Percentiles rank a stretch among this genome's conserved stretches.
Evolutionary conservation across 1,140 invertebrate species (phyloP).

Genomic region (Drosophila subobscura): DNA sequence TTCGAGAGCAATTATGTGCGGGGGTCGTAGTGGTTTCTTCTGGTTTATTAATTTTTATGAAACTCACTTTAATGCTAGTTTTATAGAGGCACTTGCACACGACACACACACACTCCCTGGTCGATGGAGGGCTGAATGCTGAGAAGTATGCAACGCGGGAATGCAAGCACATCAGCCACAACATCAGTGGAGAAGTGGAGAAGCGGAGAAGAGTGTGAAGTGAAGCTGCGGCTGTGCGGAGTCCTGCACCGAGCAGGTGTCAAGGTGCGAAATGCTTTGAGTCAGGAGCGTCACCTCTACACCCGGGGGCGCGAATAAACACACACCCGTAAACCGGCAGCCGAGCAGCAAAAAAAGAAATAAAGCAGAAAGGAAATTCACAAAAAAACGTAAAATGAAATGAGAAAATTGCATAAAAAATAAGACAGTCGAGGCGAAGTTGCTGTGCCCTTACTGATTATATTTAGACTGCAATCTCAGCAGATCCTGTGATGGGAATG

Average conservation of each 20-base stretch:
- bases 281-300: conserved; percentile 11
- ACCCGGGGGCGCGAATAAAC: neutral
- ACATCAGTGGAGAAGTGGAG: no score
- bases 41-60: conserved; percentile 70
- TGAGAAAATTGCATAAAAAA: conserved; percentile 1
- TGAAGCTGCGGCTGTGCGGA: conserved; percentile 3
- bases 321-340: conserved; percentile 10
- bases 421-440: no score
- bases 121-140: conserved; percentile 14
- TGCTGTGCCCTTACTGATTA: no score
- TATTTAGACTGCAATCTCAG: no score
- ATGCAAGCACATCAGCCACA: conserved; percentile 24
- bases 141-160: conserved; percentile 59
- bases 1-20: conserved; percentile 1
- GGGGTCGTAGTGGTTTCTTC: conserved; percentile 31
- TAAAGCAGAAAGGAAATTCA: neutral
- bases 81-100: conserved; percentile 9
- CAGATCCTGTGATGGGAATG: no score
- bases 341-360: conserved; percentile 12
- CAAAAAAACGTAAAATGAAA: conserved; percentile 20
- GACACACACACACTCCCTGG: conserved; percentile 4
- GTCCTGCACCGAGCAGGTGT: conserved; percentile 29
- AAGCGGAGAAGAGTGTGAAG: neutral
- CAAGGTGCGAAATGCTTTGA: conserved; percentile 30
- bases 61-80: conserved; percentile 42